Base-by-base conservation (phyloP, 1,140 invertebrate species). In the Hirudo medicinalis region DNA sequence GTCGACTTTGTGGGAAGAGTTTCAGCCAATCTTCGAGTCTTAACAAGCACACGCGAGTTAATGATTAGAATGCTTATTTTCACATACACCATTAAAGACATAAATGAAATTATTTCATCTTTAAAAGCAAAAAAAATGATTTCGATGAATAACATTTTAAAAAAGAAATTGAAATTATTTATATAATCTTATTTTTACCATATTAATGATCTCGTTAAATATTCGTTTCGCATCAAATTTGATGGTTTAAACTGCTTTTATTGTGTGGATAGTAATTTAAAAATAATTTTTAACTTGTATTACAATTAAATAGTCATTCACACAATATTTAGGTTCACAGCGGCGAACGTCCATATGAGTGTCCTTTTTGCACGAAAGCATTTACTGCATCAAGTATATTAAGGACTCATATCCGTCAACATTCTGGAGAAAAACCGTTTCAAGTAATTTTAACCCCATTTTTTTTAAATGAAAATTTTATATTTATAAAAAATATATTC, bases 301-400 rank as follows among this genome's bases (percentile, higher is more conserved):
- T 25, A 63, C 13, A 63, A n/a, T 15, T 20, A 11, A 11, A 63
- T 13, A 11, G 1, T 8, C 20, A 63, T 25, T 11, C 22, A 63
- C 55, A 60, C 9, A 1, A 63, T 25, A 19, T 32, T 13, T 32
- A 81, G 80, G 80, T 81, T 19, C 80, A 82, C 75, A 80, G 79
- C 67, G 80, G 80, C 87, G 90, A 81, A 71, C 72, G 83, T 71
- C 81, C 81, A 13, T 82, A 82, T 73, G 81, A 81, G 73, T 82
- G 81, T 75, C 93, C 94, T 77, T 89, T 91, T 79, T 96, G 93
- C 80, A 92, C 91, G 36, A 90, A 91, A 67, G 89, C 92, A 78
- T 96, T 97, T 80, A 93, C 92, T 71, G 86, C 91, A 27, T 92
- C 93, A 78, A 92, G 93, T 79, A 94, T 94, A 79, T 88, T 86